These are phyloP conservation scores for Ceratosolen fusciceps DNA, from an alignment of 1,140 invertebrate species.

Conservation along the genomic window DNA sequence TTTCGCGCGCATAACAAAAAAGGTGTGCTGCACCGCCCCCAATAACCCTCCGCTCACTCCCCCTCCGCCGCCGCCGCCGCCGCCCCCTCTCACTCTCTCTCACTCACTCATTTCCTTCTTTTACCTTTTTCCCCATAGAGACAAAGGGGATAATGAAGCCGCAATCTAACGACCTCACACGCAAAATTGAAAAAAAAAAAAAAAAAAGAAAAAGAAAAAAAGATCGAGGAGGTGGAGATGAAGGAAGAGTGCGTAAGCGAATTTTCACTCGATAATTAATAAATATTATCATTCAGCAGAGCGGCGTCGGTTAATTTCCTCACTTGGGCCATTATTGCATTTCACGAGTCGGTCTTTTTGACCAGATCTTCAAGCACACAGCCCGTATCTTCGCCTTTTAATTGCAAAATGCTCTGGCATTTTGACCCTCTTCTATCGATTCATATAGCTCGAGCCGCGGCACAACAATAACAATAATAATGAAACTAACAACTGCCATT, in stretches of 20 bases:
- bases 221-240: neutral
- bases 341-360: slow-evolving; percentile 51
- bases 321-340: slow-evolving; percentile 55
- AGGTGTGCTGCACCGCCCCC: slow-evolving; percentile 1
- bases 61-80: no score
- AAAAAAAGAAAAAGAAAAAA: no score
- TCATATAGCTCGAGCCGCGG: slow-evolving; percentile 43
- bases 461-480: no score
- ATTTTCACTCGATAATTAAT: slow-evolving; percentile 59
- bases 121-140: neutral
- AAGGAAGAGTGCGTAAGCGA: slow-evolving; percentile 45
- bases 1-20: slow-evolving; percentile 3
- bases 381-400: no score
- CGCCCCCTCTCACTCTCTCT: neutral
- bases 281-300: slow-evolving; percentile 64
- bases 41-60: no score
- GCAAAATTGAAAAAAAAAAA: neutral
- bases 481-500: no score
- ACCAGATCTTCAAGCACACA: no score
- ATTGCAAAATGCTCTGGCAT: no score
- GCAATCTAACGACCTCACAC: slow-evolving; percentile 49
- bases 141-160: slow-evolving; percentile 51
- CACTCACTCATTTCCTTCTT: neutral
- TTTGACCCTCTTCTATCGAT: no score
- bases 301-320: slow-evolving; percentile 27